phyloP scores from a whole-genome alignment of 2,888 invertebrate genomes.

The Parnassius smintheus region DNA sequence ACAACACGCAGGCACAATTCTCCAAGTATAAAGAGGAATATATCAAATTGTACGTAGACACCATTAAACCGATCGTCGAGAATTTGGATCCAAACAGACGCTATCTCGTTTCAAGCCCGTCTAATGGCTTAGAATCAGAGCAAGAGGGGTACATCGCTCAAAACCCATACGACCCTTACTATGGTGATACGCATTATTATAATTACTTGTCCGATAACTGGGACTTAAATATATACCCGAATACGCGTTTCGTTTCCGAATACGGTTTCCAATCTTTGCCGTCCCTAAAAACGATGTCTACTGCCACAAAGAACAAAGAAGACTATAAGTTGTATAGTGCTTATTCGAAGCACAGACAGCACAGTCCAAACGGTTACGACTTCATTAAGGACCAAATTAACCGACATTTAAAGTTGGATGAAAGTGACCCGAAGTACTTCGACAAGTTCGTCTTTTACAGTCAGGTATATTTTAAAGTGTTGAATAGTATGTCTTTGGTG shows the following conservation, averaged over 20 bases:
- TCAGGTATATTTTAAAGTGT: constrained; percentile 81
- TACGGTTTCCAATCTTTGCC: constrained; percentile 97
- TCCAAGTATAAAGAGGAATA: constrained; percentile 87
- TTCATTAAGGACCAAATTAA: constrained; percentile 83
- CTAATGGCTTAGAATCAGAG: constrained; percentile 89
- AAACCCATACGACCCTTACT: constrained; percentile 89
- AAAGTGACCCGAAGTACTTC: constrained; percentile 78
- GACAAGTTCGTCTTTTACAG: constrained; percentile 89
- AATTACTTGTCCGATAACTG: constrained; percentile 91
- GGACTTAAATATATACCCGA: constrained; percentile 88
- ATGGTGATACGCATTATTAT: constrained; percentile 97
- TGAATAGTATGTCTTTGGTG: too few relatives aligned
- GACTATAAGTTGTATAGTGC: constrained; percentile 79
- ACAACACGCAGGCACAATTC: constrained; percentile 76
- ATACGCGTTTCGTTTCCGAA: constrained; percentile 95
- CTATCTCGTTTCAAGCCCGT: constrained; percentile 94
- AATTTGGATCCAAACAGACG: constrained; percentile 83
- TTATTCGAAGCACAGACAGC: constrained; percentile 91
- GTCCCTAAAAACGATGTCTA: constrained; percentile 83
- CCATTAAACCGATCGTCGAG: constrained; percentile 84
- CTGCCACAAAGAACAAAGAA: constrained; percentile 74
- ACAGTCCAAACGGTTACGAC: constrained; percentile 87
- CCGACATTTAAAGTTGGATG: constrained; percentile 82
- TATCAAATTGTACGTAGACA: constrained; percentile 89
- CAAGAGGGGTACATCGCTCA: constrained; percentile 88